Evolutionary conservation across 2,797 vertebrate genomes (phyloP).

Genomic region (Prionace glauca): DNA sequence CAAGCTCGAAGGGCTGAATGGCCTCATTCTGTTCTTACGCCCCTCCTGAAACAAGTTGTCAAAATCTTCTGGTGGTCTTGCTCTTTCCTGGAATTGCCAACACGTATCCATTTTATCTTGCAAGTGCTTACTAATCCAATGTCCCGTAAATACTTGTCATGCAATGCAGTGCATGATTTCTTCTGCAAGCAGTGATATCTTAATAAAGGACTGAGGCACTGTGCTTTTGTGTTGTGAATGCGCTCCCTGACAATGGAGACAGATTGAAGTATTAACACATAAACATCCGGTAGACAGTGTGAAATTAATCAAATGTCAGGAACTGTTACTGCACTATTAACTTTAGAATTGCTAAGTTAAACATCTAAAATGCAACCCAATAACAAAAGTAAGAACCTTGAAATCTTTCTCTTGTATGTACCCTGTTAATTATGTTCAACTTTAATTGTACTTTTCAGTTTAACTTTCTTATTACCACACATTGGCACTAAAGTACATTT

Average conservation of each 20-base stretch:
- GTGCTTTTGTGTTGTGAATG: not conserved
- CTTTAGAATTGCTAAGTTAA: not conserved
- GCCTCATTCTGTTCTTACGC: not conserved
- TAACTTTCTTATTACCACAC: not conserved
- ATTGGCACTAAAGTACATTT: not conserved
- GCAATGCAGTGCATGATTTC: not conserved
- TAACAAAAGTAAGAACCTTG: not conserved
- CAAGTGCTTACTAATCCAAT: not conserved
- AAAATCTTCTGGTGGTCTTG: not conserved
- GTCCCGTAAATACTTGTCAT: not conserved
- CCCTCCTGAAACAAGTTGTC: not conserved
- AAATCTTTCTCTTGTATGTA: not conserved
- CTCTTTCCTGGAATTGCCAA: not conserved
- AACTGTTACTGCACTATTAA: not conserved
- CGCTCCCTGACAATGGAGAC: not conserved
- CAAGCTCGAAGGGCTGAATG: not conserved
- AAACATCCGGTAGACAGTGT: not conserved
- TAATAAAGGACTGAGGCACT: not conserved
- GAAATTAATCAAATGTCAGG: not conserved
- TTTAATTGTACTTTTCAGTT: not conserved
- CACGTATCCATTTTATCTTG: not conserved
- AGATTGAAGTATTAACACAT: not conserved
- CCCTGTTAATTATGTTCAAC: not conserved
- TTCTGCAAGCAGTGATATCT: not conserved
- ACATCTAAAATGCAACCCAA: not conserved